These are phyloP conservation scores for Okamejei kenojei DNA, from an alignment of 2,797 vertebrate genomes.

Conservation along the genomic window DNA sequence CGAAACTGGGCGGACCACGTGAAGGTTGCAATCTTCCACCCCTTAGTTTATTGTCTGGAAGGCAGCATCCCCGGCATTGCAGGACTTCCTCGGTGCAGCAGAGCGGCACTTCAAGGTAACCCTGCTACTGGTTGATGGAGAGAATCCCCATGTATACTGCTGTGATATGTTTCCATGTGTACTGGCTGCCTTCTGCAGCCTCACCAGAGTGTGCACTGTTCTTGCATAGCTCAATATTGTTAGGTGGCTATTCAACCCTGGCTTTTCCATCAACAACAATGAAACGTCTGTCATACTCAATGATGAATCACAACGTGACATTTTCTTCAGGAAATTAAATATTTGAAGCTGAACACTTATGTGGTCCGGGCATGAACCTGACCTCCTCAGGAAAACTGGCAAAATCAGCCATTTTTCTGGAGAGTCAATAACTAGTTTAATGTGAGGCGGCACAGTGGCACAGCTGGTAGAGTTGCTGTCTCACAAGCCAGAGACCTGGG, in stretches of 20 bases:
- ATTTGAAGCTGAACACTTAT: background rate
- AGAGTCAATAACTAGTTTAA: background rate
- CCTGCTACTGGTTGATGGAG: background rate
- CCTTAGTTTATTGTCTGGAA: background rate
- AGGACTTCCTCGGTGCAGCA: background rate
- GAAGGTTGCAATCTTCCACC: too few species aligned
- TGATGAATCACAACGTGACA: background rate
- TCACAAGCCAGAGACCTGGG: too few species aligned
- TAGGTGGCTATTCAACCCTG: background rate
- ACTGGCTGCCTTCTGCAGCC: background rate
- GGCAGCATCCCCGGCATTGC: background rate
- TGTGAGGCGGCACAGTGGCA: too few species aligned
- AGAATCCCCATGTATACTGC: background rate
- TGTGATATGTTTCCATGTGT: background rate
- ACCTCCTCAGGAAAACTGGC: background rate
- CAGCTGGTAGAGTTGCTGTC: too few species aligned
- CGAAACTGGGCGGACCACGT: too few species aligned
- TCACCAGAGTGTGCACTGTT: background rate
- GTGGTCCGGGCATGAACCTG: background rate
- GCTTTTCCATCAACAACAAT: background rate
- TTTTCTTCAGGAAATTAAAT: background rate
- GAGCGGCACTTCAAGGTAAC: background rate
- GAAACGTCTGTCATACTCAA: background rate
- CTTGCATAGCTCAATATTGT: background rate
- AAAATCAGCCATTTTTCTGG: background rate